A percentile compares a stretch with the other conserved stretches of the same genome.
Conservation (phyloP, 2,113 vertebrate species). For the Piprites chloris region DNA sequence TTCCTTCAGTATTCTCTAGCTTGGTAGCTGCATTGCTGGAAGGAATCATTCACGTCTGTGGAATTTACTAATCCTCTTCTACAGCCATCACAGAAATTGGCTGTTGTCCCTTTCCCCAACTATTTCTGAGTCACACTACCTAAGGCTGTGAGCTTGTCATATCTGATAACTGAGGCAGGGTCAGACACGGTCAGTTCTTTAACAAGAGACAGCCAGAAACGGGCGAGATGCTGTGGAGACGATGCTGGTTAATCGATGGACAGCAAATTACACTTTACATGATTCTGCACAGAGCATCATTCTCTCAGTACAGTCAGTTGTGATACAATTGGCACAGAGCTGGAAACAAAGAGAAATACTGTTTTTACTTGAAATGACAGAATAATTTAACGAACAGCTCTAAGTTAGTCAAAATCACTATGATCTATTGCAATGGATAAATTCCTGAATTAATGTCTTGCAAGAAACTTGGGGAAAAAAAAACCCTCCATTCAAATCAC, state of each 20-base stretch:
- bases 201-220: background rate
- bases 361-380: background rate
- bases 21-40: background rate
- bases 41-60: constrained; percentile 34
- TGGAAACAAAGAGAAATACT: background rate
- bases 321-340: background rate
- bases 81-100: constrained; percentile 22
- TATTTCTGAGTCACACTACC: constrained; percentile 28
- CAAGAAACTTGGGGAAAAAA: background rate
- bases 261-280: background rate
- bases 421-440: background rate
- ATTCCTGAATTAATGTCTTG: background rate
- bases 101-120: background rate
- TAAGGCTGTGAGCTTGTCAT: constrained; percentile 17
- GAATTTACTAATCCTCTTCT: constrained; percentile 18
- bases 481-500: background rate
- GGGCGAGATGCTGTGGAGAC: background rate
- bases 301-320: background rate
- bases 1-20: background rate
- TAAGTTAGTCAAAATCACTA: background rate
- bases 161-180: background rate
- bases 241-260: background rate
- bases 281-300: background rate
- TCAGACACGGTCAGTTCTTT: background rate
- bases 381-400: background rate